A percentile compares a stretch with the other conserved stretches of the same genome.
Conservation (phyloP, 2,888 invertebrate genomes). For the Smittia sp. region DNA sequence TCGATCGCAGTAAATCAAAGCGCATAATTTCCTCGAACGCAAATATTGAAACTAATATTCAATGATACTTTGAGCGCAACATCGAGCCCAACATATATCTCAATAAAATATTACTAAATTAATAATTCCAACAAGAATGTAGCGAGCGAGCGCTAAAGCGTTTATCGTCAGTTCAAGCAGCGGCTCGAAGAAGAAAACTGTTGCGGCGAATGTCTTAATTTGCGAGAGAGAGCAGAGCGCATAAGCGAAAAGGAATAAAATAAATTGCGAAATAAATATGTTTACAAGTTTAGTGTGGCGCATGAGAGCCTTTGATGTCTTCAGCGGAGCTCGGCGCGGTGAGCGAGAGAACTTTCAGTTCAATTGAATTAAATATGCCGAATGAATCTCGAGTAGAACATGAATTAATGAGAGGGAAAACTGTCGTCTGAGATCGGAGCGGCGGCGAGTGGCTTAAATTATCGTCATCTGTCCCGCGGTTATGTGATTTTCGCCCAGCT, state of each 20-base stretch:
- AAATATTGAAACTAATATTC: slow-evolving; percentile 1
- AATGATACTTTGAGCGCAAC: neutral
- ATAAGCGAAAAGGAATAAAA: slow-evolving; percentile 14
- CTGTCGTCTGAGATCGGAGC: neutral
- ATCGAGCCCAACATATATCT: neutral
- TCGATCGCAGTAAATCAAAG: neutral
- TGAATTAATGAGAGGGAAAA: slow-evolving; percentile 11
- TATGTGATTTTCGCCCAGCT: neutral
- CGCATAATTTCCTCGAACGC: neutral
- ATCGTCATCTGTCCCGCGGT: neutral
- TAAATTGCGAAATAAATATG: slow-evolving; percentile 22
- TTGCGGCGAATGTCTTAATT: slow-evolving; percentile 17
- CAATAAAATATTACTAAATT: slow-evolving; percentile 22
- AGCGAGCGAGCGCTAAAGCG: neutral
- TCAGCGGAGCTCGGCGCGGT: neutral
- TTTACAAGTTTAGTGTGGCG: slow-evolving; percentile 21
- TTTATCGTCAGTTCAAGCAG: neutral
- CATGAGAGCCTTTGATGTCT: slow-evolving; percentile 17
- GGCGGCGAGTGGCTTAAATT: neutral
- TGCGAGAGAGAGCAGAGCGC: neutral
- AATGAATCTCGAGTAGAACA: neutral
- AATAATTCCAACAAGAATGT: neutral
- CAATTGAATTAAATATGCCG: neutral
- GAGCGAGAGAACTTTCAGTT: neutral
- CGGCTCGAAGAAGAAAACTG: neutral